Base-by-base conservation (phyloP, 2,888 invertebrate genomes). In the Adelphocoris suturalis region DNA sequence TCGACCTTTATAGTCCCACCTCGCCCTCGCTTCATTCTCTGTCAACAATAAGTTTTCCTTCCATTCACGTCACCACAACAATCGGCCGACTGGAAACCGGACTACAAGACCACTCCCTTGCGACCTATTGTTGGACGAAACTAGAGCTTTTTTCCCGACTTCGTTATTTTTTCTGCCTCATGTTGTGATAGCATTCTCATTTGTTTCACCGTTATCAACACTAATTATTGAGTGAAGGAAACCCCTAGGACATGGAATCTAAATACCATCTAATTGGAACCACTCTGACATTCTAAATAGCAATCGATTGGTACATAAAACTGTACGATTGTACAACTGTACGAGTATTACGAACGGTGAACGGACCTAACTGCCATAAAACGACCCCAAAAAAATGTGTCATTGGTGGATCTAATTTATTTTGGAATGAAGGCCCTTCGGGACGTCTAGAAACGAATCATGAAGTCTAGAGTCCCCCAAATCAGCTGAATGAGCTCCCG, bases 41-140 rank as follows among this genome's bases (percentile, higher is more conserved):
- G 78, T 78, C 78, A 78, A 78, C 78, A 78, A 78, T 78, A 75
- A 75, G 78, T 78, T 46, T 68, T 68, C 68, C 78, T 68, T 68
- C 68, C 27, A 68, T 68, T 68, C 68, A 23, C 68, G 68, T 68
- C 23, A 68, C 68, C 12, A 5, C 19, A 68, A 68, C 68, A 68
- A 68, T 68, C 52, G 52, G 52, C 68, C 68, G n/a, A 23, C 68
- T 68, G 23, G 23, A 23, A 68, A 68, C 68, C 68, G 23, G 68
- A 68, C 52, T 52, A 52, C 52, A 16, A 16, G 52, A 52, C 68
- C 23, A 23, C 68, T 68, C 68, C 68, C 68, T 68, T 7, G 19
- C n/a, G 68, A 23, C 68, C 23, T 23, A 5, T 23, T 68, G 23
- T 23, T 23, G 23, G 52, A 68, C 68, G 23, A 68, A 68, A 68